Percentiles rank a stretch among this genome's conserved stretches.
Evolutionary conservation across 2,113 vertebrate species (phyloP).

Genomic region (Myiagra hebetior): DNA sequence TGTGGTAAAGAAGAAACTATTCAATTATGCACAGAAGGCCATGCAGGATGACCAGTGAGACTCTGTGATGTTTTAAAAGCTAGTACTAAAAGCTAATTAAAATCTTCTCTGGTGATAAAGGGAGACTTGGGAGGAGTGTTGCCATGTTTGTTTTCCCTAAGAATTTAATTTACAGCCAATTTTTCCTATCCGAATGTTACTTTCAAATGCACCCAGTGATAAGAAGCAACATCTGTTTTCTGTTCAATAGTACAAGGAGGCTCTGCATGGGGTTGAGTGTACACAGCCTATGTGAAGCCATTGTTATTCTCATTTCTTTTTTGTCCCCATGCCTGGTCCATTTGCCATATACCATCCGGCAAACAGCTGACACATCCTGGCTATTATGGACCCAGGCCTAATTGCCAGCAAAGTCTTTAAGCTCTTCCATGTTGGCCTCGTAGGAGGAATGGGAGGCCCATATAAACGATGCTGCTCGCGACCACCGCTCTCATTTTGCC

Average conservation of each 20-base stretch:
- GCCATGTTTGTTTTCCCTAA: constrained; percentile 72
- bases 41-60: constrained; percentile 59
- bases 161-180: constrained; percentile 82
- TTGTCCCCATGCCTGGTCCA: constrained; percentile 76
- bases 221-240: constrained; percentile 95
- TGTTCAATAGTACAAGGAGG: constrained; percentile 80
- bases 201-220: constrained; percentile 84
- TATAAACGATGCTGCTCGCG: not conserved
- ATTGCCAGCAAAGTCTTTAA: constrained; percentile 75
- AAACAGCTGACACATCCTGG: constrained; percentile 81
- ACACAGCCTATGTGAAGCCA: constrained; percentile 72
- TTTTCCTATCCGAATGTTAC: constrained; percentile 82
- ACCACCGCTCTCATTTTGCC: constrained; percentile 34
- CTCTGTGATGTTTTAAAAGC: constrained; percentile 70
- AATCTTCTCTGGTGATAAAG: constrained; percentile 77
- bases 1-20: not conserved
- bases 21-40: constrained; percentile 42
- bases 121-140: constrained; percentile 71
- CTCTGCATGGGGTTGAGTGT: constrained; percentile 80
- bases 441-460: constrained; percentile 46
- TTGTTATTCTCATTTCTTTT: constrained; percentile 78
- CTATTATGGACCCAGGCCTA: constrained; percentile 75
- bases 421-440: constrained; percentile 64
- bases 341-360: constrained; percentile 79
- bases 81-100: constrained; percentile 81